Evolutionary conservation across 2,888 invertebrate species (phyloP), one percentile per base, ranked within the genome.

Genomic region (Ectobius pallidus): DNA sequence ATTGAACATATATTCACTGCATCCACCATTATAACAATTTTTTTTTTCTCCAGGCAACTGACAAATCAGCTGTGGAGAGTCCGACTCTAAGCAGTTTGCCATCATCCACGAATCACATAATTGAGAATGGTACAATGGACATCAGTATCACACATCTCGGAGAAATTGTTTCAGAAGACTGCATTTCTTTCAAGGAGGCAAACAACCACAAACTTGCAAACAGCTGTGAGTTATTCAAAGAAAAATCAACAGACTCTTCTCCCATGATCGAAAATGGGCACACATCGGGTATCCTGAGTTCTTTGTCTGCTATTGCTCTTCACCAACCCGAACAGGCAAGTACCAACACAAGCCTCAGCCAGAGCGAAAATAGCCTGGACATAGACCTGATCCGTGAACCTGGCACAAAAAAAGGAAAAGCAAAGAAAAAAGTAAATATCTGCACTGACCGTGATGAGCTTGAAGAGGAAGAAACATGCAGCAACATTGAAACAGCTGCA

Each of bases 371-470:
- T 25, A 72, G 71, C 52, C 46, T 74, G 11, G 71, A 74, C 22
- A 46, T 69, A 9, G 73, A 73, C 49, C 44, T 72, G 7, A 62
- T 72, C 4, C 44, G 58, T 18, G 73, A 73, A 14, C 25, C 67
- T 18, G 55, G 22, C 16, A 20, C 7, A 20, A 73, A 70, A 39
- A 72, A 63, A 46, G 30, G 18, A 1, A 85, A 84, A 78, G 68
- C 77, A 0, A 89, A 89, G 82, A 90, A 89, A 78, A 84, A 87
- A 75, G 89, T 90, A 0, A 90, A 89, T 77, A 89, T 90, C 79
- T 85, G 86, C n/a, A 84, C 88, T 18, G 87, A 87, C 62, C 78
- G 81, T 30, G 70, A 73, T 3, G 85, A 84, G 74, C 79, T 80
- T 61, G 86, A 86, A 22, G 80, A 82, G 44, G 79, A 80, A 75